Evolutionary conservation across 2,797 vertebrate species (phyloP).

Genomic region (Myotis planiceps): DNA sequence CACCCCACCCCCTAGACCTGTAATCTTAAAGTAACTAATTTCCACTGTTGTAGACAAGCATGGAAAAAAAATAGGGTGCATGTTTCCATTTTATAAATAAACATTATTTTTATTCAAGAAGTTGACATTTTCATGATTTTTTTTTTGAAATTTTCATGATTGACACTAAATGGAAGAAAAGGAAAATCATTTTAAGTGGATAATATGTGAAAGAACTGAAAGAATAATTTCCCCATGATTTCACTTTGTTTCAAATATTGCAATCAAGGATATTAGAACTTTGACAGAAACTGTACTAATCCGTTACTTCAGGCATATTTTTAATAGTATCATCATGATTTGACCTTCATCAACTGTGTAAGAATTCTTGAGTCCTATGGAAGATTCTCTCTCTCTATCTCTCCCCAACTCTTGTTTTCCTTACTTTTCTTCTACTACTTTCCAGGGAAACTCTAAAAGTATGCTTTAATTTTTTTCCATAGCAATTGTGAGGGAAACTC

Average conservation of each 20-base stretch:
- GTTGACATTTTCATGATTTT: not conserved
- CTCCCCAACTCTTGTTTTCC: not conserved
- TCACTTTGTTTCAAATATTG: conserved; percentile 3
- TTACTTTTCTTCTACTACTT: conserved; percentile 13
- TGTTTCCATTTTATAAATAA: not conserved
- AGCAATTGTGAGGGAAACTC: conserved; percentile 41
- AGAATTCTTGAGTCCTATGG: not conserved
- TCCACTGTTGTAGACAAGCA: not conserved
- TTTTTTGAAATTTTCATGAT: not conserved
- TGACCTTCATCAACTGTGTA: not conserved
- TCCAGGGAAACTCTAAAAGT: conserved; percentile 57
- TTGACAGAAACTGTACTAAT: not conserved
- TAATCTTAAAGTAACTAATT: not conserved
- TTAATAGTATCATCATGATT: not conserved
- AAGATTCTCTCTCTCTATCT: not conserved
- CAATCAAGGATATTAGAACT: not conserved
- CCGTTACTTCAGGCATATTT: not conserved
- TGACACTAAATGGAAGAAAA: conserved; percentile 5
- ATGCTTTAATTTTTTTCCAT: not conserved
- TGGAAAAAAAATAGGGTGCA: not conserved
- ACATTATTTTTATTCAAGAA: not conserved
- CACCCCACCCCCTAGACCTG: too few species aligned
- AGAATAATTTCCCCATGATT: not conserved
- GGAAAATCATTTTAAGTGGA: not conserved
- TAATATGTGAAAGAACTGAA: not conserved